Percentiles rank a stretch among this genome's conserved stretches.
Conservation (phyloP, 1,140 invertebrate genomes). For the Lamellibrachia luymesi region DNA sequence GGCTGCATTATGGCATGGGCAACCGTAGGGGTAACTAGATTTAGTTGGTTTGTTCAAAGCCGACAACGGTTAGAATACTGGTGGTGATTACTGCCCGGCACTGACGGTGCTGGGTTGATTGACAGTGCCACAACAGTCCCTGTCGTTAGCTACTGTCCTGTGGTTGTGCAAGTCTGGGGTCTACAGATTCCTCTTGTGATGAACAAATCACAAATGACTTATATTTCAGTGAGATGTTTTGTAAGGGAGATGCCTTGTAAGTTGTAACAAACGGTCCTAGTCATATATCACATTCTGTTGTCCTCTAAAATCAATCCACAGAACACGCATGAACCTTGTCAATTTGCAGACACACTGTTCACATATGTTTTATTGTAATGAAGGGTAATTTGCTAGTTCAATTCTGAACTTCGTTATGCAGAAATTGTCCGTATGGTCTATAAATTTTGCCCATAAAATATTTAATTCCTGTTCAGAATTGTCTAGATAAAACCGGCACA, state of each 20-base stretch:
- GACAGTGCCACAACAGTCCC: not conserved
- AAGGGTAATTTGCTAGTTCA: not conserved
- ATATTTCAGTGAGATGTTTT: not conserved
- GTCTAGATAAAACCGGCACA: not conserved
- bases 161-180: not conserved
- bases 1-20: not conserved
- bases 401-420: not conserved
- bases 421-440: not conserved
- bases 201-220: not conserved
- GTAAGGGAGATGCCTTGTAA: not conserved
- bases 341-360: not conserved
- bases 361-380: not conserved
- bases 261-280: not conserved
- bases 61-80: not conserved
- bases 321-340: not conserved
- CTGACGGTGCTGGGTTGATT: not conserved
- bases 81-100: not conserved
- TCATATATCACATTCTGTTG: not conserved
- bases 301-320: not conserved
- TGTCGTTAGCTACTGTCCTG: not conserved
- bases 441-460: not conserved
- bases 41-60: conserved; percentile 1
- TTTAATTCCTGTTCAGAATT: not conserved
- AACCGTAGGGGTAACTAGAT: not conserved
- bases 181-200: not conserved